Evolutionary conservation across 2,888 invertebrate species (phyloP), one percentile per base, ranked within the genome.

Genomic region (Hemithea aestivaria): DNA sequence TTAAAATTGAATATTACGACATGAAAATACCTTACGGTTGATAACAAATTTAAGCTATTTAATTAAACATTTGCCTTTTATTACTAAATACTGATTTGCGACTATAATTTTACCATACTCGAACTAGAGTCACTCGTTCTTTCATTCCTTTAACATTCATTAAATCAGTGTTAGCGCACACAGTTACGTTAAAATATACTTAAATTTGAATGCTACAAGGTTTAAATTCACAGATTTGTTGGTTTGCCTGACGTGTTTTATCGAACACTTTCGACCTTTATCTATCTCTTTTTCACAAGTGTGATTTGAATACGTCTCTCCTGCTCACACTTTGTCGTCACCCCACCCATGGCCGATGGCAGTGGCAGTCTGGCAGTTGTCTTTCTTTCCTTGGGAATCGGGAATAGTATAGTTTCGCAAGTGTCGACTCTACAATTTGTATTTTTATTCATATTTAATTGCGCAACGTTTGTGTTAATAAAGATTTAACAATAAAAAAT

Each of bases 341-440:
- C 69, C 70, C 69, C 65, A 62, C 67, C 68, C 64, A 63, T 62
- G 56, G 16, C 16, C 16, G 16, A 16, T 16, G 16, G 16, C 16
- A 16, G 16, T 16, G 16, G 16, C 16, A 5, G 16, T 16, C 16
- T 4, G 16, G 43, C 47, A 58, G 58, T 62, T 63, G 66, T 58
- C 58, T 61, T 62, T 58, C 62, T 58, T 66, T 62, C 57, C 60
- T 61, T 62, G 57, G 34, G 16, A 16, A 16, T 16, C n/a, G n/a
- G n/a, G n/a, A n/a, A n/a, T 4, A 58, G 60, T 62, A 62, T 59
- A 56, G 60, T 72, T 72, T 72, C 64, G 66, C 61, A 64, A 67
- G 65, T 51, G 62, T 49, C 49, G 56, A n/a, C 22, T 51, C 51
- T 53, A 45, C 50, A 54, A 43, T 57, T 35, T 35, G 39, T 41